Base-by-base conservation (phyloP, 2,797 vertebrate species). In the Philypnodon macrostomus region DNA sequence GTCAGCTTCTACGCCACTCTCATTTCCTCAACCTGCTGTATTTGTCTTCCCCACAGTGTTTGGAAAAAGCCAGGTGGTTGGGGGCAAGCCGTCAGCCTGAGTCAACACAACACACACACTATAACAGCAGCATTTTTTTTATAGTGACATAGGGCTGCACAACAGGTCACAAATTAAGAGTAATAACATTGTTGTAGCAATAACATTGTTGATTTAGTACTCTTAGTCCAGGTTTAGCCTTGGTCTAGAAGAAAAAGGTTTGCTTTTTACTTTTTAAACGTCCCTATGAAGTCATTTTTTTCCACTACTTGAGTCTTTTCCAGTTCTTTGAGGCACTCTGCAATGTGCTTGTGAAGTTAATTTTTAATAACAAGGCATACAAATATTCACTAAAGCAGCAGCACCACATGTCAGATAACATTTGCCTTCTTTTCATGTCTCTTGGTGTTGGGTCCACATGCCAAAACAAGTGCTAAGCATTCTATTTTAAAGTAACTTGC, bases 11-110 rank as follows among this genome's bases (percentile, higher is more conserved):
- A 53, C n/a, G 67, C 61, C 12, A 1, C 14, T 62, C 57, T 79
- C 71, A 41, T 83, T 79, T 75, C 78, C 75, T 69, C n/a, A 0
- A 26, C 47, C 45, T 14, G 61, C 63, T 77, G 67, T 70, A 30
- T 79, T 83, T 70, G 66, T 67, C 63, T 67, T 32, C 15, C 36
- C 29, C 10, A 51, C 4, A 38, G 60, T 10, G 1, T 40, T 70
- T 51, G 32, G 63, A 72, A 41, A 58, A 55, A 1, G 45, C 62
- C 67, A 60, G 67, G 67, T 71, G 64, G 51, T 61, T 4, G 29
- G 31, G n/a, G 47, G 21, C 29, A 9, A 41, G 37, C 36, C 53
- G 54, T 53, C 52, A 36, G 49, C 29, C 30, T 26, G 45, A 58
- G 62, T 53, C 42, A 57, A 63, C 52, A 58, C 55, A 35, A 14